Evolutionary conservation across 2,797 vertebrate genomes (phyloP), one percentile per base, ranked within the genome.

Genomic region (Labroides dimidiatus): DNA sequence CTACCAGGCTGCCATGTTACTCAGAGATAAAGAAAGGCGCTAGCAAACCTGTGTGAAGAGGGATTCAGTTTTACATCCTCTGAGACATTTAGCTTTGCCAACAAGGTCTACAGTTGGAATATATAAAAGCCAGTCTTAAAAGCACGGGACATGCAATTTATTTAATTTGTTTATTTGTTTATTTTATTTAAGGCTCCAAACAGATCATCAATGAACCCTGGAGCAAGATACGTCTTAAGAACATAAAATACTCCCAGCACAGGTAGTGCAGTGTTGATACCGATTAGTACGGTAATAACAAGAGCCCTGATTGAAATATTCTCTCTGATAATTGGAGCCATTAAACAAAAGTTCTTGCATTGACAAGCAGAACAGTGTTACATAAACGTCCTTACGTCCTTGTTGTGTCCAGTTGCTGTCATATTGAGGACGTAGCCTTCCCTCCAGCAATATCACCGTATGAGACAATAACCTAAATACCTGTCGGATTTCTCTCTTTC

Each of bases 401-500:
- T 84, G 80, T 85, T 87, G 71, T 82, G 85, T 88, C 82, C 75
- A 77, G 42, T 75, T 51, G 48, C 70, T 67, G 66, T 87, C 78
- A 78, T 63, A 88, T 87, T 63, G 75, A 87, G 90, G 90, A 84
- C 89, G 75, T 62, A 49, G 63, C 74, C 77, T 89, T 70, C 85
- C 91, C 81, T 57, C 61, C 61, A 74, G 89, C 84, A 60, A 74
- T 76, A 30, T 61, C 60, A 41, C 72, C 58, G 67, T 58, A 70
- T 33, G 75, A 88, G 84, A 90, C 86, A 89, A 89, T 90, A 91
- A 90, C 90, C 87, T 85, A 88, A 91, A 92, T 92, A 89, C 85
- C 86, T 88, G 82, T 73, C 54, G 21, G 49, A 84, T 75, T 83
- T 74, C 63, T 68, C 23, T 44, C 17, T 58, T 69, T 79, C 58